Evolutionary conservation across 2,113 vertebrate genomes (phyloP).

Genomic region (Acrocephalus arundinaceus): DNA sequence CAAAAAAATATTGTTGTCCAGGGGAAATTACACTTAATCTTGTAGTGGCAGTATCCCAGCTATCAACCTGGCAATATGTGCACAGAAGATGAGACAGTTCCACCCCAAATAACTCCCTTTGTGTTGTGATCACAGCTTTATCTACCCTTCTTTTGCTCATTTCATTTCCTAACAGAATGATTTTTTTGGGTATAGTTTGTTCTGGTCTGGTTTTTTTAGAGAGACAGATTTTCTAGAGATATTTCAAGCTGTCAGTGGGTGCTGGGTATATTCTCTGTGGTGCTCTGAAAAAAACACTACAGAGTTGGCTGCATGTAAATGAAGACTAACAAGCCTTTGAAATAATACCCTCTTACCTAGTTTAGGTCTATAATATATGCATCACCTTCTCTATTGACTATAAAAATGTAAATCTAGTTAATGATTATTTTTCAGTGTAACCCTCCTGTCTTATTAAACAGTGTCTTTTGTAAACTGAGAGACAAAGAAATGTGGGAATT

Average conservation of each 20-base stretch:
- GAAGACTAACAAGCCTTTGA: background rate
- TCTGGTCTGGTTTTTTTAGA: background rate
- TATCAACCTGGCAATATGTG: background rate
- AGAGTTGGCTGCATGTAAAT: background rate
- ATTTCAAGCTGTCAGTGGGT: background rate
- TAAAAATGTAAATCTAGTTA: background rate
- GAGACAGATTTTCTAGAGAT: background rate
- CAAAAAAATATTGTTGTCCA: background rate
- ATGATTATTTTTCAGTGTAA: constrained; percentile 9
- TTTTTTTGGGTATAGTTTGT: background rate
- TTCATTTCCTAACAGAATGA: background rate
- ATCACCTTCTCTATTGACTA: background rate
- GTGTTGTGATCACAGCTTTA: background rate
- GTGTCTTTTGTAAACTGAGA: background rate
- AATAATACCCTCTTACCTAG: background rate
- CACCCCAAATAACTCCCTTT: background rate
- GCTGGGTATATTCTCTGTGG: background rate
- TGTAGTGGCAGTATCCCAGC: background rate
- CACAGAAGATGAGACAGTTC: background rate
- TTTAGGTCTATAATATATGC: background rate
- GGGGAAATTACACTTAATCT: background rate
- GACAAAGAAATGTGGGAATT: background rate
- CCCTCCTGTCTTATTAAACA: background rate
- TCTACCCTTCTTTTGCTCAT: background rate
- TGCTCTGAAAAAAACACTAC: background rate